Evolutionary conservation across 2,888 invertebrate species (phyloP).

Genomic region (Napeogenes inachia): DNA sequence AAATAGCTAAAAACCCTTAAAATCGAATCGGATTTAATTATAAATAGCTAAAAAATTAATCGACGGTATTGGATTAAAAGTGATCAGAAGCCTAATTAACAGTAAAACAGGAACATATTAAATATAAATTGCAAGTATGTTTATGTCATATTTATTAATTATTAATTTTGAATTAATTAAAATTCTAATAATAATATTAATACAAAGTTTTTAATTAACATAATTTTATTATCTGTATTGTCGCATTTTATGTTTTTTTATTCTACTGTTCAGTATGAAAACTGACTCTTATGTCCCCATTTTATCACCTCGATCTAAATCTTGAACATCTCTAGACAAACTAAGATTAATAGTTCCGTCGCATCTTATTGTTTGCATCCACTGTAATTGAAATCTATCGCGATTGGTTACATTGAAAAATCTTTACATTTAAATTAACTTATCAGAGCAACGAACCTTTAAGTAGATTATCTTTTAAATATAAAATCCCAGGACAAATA

Average conservation of each 20-base stretch:
- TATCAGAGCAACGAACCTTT: not conserved
- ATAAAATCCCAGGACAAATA: not conserved
- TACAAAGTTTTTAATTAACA: no score
- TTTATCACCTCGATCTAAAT: slow-evolving; percentile 4
- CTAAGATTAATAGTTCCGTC: slow-evolving; percentile 24
- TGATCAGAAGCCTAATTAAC: no score
- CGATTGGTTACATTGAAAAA: slow-evolving; percentile 14
- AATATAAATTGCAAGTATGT: not conserved
- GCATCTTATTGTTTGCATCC: slow-evolving; percentile 24
- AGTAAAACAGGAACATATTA: no score
- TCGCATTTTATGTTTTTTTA: no score
- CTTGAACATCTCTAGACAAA: slow-evolving; percentile 15
- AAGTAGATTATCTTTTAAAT: not conserved
- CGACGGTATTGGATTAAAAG: not conserved
- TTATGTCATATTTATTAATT: no score
- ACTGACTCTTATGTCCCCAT: slow-evolving; percentile 5
- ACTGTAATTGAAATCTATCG: slow-evolving; percentile 25
- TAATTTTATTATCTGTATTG: no score
- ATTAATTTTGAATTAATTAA: no score
- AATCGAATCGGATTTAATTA: no score
- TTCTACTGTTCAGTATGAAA: not conserved
- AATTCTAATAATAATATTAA: no score
- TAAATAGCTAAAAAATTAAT: not conserved
- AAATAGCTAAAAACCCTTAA: no score
- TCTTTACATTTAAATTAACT: slow-evolving; percentile 19